These are phyloP conservation scores for Sciurus vulgaris DNA, from an alignment of 2,797 vertebrate genomes.

Conservation along the genomic window DNA sequence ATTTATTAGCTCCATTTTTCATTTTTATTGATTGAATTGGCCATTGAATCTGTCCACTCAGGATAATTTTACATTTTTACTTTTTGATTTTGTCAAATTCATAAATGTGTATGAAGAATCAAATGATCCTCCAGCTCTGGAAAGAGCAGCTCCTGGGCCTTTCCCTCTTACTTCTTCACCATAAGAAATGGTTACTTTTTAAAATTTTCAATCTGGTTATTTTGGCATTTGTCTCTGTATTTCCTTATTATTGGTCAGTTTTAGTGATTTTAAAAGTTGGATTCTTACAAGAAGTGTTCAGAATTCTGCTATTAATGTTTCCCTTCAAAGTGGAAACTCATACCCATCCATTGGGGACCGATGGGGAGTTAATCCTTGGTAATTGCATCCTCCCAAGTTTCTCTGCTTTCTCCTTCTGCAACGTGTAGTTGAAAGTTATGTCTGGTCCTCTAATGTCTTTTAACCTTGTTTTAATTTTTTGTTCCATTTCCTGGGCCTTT, in stretches of 20 bases:
- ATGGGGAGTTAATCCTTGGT: not conserved
- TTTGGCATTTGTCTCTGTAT: not conserved
- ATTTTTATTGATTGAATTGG: not conserved
- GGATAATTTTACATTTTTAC: not conserved
- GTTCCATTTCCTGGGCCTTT: not conserved
- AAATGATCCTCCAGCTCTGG: not conserved
- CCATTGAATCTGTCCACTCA: not conserved
- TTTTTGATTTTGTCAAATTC: slow-evolving; percentile 12
- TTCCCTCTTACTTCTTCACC: not conserved
- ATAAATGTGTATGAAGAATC: not conserved
- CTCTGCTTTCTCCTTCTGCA: not conserved
- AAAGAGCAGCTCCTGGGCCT: not conserved
- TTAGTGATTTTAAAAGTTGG: not conserved
- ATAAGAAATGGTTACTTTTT: not conserved
- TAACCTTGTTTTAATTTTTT: not conserved
- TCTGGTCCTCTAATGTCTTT: not conserved
- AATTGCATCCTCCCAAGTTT: not conserved
- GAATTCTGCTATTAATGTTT: not conserved
- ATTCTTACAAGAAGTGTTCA: not conserved
- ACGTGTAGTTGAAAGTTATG: not conserved
- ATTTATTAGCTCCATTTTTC: not conserved
- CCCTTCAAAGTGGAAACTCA: not conserved
- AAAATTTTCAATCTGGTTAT: not conserved
- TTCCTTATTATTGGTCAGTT: not conserved
- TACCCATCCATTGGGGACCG: not conserved